Base-by-base conservation (phyloP, 1,140 invertebrate genomes). In the Lordiphosa clarofinis region DNA sequence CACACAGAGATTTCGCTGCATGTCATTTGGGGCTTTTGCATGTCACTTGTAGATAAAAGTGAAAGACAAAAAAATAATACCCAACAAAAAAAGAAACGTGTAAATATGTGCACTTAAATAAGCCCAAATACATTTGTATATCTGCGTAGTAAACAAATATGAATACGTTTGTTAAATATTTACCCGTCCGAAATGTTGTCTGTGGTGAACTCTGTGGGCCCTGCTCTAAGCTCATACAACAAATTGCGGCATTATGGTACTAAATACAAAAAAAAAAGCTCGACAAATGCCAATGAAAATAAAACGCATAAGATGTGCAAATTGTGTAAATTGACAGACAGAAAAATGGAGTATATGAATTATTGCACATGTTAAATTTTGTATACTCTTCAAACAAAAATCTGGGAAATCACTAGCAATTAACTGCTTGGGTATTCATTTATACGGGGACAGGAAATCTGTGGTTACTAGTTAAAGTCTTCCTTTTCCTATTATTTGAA, bases 21-120 rank as follows among this genome's bases (percentile, higher is more conserved):
- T 75, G 62, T 79, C 71, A 82, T 39, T 24, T 15, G 48, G 47
- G 72, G 72, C 52, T 71, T 76, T 72, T 42, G 28, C 57, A 53
- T 68, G 72, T 84, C 67, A 68, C 42, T 19, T 28, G 13, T 37
- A 39, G 33, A 28, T 56, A 56, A 53, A 68, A 42, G 38, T 24
- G 44, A 24, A 6, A 37, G 4, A 13, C 15, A 10, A 46, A 50
- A 50, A 36, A 28, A 15, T 54, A 39, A 52, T 52, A 24, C n/a
- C 24, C 5, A 39, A 10, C 24, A 8, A 39, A 10, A 56, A 48
- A 39, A 37, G 33, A 37, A 44, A 37, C 13, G 40, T 43, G 38
- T 50, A 50, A 60, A 50, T 36, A 59, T 33, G 52, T 31, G 13
- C 21, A 42, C 15, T 36, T 12, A 24, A 13, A 40, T 33, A 61